Evolutionary conservation across 1,140 invertebrate species (phyloP).

Genomic region (Procambarus virginalis): DNA sequence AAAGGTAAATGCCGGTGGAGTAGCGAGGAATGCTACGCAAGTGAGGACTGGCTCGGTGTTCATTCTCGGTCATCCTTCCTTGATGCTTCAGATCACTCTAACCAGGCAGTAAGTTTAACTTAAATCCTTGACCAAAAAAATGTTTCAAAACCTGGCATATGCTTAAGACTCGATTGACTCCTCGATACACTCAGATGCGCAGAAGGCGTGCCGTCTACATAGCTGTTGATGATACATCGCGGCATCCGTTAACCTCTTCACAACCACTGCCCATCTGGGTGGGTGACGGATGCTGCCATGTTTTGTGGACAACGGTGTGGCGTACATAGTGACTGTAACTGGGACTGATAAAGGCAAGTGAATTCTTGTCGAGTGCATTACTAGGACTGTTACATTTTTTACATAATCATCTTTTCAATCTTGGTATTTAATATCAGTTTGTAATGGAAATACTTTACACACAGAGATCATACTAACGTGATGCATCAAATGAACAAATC

Average conservation of each 20-base stretch:
- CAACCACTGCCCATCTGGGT: neutral
- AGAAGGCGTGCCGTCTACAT: neutral
- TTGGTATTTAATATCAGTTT: no score
- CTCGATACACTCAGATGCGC: neutral
- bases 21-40: no score
- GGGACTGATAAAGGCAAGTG: neutral
- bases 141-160: no score
- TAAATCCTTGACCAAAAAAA: no score
- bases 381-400: no score
- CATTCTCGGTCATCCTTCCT: neutral
- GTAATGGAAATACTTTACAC: no score
- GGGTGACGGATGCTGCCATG: neutral
- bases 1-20: neutral
- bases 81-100: neutral
- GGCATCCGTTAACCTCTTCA: neutral
- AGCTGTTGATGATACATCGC: neutral
- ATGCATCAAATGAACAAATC: no score
- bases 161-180: no score
- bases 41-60: neutral
- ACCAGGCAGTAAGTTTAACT: neutral
- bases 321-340: constrained; percentile 6
- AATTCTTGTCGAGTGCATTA: no score
- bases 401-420: no score
- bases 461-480: no score
- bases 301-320: neutral